A percentile compares a stretch with the other conserved stretches of the same genome.
Evolutionary conservation across 1,140 invertebrate species (phyloP).

Genomic region (Helicoverpa zea): DNA sequence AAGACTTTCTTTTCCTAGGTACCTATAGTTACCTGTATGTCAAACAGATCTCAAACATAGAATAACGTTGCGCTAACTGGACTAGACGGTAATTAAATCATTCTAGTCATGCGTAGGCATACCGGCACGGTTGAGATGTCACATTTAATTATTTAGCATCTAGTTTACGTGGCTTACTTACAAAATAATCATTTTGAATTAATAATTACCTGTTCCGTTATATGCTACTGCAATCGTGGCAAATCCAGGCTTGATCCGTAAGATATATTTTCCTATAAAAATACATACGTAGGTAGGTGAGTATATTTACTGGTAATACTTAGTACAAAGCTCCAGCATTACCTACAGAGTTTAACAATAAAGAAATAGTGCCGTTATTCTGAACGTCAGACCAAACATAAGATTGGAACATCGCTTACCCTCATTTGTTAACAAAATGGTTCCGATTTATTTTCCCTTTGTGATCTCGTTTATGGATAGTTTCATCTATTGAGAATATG

Average conservation of each 20-base stretch:
- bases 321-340: conserved; percentile 49
- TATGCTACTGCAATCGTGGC: too few relatives aligned
- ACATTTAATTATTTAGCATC: neutral
- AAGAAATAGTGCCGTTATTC: conserved; percentile 50
- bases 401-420: conserved; percentile 61
- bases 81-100: neutral
- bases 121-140: neutral
- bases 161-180: neutral
- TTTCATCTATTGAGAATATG: conserved; percentile 54
- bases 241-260: too few relatives aligned
- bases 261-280: too few relatives aligned
- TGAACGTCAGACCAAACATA: conserved; percentile 55
- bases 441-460: conserved; percentile 61
- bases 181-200: too few relatives aligned
- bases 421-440: conserved; percentile 62
- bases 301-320: neutral
- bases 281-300: neutral
- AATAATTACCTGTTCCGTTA: too few relatives aligned
- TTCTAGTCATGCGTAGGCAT: neutral
- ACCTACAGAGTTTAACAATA: conserved; percentile 49
- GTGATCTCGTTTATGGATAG: conserved; percentile 57
- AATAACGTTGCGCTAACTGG: neutral
- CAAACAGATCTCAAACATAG: neutral
- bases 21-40: neutral
- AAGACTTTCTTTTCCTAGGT: too few relatives aligned